Percentiles rank a stretch among this genome's conserved stretches.
Conservation (phyloP, 2,113 vertebrate species). For the Chaetura pelagica region DNA sequence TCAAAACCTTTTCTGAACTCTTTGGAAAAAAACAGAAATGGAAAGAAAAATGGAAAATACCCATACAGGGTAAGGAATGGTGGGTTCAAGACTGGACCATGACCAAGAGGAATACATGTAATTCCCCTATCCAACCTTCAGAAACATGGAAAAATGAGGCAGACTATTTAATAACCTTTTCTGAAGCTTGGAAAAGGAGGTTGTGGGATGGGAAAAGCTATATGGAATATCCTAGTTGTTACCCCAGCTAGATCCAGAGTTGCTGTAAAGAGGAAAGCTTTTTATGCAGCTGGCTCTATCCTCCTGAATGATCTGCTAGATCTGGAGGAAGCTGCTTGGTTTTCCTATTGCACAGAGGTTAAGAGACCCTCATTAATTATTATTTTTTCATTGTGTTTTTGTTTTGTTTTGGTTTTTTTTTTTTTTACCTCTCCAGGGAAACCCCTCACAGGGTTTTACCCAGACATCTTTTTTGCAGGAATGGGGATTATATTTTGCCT, state of each 20-base stretch:
- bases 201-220: neutral
- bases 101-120: neutral
- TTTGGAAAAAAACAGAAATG: neutral
- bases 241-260: neutral
- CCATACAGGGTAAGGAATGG: neutral
- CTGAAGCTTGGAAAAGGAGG: neutral
- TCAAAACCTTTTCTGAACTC: neutral
- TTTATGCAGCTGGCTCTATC: neutral
- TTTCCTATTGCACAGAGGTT: constrained; percentile 36
- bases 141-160: neutral
- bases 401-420: neutral
- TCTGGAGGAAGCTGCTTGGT: neutral
- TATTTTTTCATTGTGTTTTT: neutral
- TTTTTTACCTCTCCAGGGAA: constrained; percentile 38
- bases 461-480: constrained; percentile 38
- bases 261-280: neutral
- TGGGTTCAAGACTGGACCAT: neutral
- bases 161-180: neutral
- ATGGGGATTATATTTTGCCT: constrained; percentile 58
- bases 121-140: neutral
- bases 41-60: neutral
- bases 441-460: neutral
- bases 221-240: neutral
- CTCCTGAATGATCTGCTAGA: neutral
- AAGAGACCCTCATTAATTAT: neutral